These are phyloP conservation scores for Neotoxoptera formosana DNA, from an alignment of 1,140 invertebrate species.

Conservation along the genomic window DNA sequence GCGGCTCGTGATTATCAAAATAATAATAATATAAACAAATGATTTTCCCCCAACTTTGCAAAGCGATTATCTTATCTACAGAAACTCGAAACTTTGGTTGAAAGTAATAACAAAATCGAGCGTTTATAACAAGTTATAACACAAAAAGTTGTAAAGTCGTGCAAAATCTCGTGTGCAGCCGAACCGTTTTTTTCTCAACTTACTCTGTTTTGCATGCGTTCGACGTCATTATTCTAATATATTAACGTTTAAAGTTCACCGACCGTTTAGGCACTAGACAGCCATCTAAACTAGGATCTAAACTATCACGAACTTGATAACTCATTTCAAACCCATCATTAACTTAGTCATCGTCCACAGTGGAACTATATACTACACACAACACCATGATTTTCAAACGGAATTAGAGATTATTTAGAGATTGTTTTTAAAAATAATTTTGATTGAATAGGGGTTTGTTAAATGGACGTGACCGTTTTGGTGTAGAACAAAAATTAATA, in stretches of 20 bases:
- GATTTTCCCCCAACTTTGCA: neutral
- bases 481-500: too few relatives aligned
- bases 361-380: neutral
- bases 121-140: slow-evolving; percentile 15
- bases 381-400: neutral
- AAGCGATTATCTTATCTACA: neutral
- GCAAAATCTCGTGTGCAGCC: neutral
- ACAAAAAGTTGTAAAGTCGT: neutral
- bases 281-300: neutral
- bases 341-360: neutral
- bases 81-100: slow-evolving; percentile 26
- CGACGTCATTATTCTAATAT: neutral
- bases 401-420: neutral
- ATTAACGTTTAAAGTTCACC: neutral
- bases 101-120: neutral
- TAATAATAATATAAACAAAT: slow-evolving; percentile 13
- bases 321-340: neutral
- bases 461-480: too few relatives aligned
- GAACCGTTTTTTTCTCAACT: neutral
- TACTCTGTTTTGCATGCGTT: neutral
- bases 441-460: neutral
- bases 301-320: neutral
- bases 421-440: neutral
- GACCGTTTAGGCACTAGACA: neutral
- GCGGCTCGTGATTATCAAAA: neutral